Evolutionary conservation across 2,797 vertebrate species (phyloP).

Genomic region (Sylvilagus floridanus): DNA sequence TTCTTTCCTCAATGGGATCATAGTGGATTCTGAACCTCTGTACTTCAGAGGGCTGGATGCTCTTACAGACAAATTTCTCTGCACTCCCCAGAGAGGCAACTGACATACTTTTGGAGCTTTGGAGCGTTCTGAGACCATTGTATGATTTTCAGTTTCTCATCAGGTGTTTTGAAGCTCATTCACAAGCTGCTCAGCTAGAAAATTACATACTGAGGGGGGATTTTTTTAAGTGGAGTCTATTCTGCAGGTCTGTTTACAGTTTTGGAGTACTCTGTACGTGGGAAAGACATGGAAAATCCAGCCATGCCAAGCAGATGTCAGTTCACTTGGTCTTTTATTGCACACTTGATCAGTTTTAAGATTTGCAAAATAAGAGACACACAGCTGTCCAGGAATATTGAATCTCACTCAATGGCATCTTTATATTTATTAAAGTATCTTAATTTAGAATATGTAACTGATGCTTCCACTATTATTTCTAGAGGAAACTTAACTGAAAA

Average conservation of each 20-base stretch:
- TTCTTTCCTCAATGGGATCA: not conserved
- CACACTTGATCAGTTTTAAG: conserved; percentile 57
- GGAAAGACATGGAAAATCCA: conserved; percentile 62
- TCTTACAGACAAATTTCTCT: not conserved
- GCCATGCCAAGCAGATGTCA: conserved; percentile 68
- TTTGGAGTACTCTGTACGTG: conserved; percentile 63
- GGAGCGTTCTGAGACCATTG: conserved; percentile 65
- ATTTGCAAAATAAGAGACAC: not conserved
- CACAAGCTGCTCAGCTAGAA: conserved; percentile 59
- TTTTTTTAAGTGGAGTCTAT: conserved; percentile 3
- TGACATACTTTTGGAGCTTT: conserved; percentile 73
- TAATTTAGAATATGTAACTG: not conserved
- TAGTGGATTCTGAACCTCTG: conserved; percentile 61
- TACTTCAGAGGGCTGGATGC: not conserved
- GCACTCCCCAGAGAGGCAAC: not conserved
- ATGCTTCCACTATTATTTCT: conserved; percentile 22
- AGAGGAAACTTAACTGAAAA: conserved; percentile 58
- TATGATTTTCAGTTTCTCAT: conserved; percentile 4
- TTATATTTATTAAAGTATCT: conserved; percentile 45
- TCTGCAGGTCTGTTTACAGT: conserved; percentile 41
- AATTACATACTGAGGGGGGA: conserved; percentile 33
- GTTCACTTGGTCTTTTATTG: conserved; percentile 49
- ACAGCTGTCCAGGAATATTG: not conserved
- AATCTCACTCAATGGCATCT: not conserved
- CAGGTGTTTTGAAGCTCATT: conserved; percentile 70